Evolutionary conservation across 2,797 vertebrate genomes (phyloP).

Genomic region (Notolepis coatsorum): DNA sequence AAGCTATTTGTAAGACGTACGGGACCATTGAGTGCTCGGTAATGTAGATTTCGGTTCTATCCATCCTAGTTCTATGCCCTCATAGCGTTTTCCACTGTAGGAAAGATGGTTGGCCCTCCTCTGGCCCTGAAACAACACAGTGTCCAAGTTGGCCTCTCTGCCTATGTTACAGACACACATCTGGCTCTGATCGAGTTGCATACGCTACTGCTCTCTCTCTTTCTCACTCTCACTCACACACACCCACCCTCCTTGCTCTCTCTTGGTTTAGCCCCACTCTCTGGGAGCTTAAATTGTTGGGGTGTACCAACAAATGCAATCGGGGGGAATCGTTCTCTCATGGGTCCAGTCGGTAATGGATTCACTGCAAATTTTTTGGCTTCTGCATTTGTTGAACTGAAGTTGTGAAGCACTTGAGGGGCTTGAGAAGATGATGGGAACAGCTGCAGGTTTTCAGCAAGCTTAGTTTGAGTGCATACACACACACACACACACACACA

Average conservation of each 20-base stretch:
- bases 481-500: conserved; percentile 9
- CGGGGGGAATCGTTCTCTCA: conserved; percentile 19
- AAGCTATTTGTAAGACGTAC: too few species aligned
- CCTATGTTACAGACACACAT: conserved; percentile 60
- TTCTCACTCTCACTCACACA: too few species aligned
- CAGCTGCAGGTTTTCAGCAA: conserved; percentile 53
- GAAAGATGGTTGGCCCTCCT: conserved; percentile 33
- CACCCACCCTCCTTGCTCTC: conserved; percentile 11
- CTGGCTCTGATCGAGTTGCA: conserved; percentile 67
- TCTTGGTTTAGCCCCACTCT: conserved; percentile 30
- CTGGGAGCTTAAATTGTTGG: conserved; percentile 13
- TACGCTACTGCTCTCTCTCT: conserved; percentile 19
- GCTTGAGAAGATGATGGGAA: conserved; percentile 46
- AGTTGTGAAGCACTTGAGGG: not conserved
- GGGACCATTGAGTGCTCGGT: too few species aligned
- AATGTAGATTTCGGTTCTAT: too few species aligned
- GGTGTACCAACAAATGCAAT: conserved; percentile 24
- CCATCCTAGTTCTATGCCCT: too few species aligned
- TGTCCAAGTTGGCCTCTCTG: conserved; percentile 42
- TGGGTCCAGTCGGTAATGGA: conserved; percentile 30
- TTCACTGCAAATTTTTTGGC: conserved; percentile 28
- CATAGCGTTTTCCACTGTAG: conserved; percentile 5
- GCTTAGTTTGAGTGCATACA: conserved; percentile 6
- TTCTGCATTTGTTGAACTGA: conserved; percentile 43
- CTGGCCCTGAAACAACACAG: conserved; percentile 37